Evolutionary conservation across 2,888 invertebrate genomes (phyloP).

Genomic region (Pterostichus madidus): DNA sequence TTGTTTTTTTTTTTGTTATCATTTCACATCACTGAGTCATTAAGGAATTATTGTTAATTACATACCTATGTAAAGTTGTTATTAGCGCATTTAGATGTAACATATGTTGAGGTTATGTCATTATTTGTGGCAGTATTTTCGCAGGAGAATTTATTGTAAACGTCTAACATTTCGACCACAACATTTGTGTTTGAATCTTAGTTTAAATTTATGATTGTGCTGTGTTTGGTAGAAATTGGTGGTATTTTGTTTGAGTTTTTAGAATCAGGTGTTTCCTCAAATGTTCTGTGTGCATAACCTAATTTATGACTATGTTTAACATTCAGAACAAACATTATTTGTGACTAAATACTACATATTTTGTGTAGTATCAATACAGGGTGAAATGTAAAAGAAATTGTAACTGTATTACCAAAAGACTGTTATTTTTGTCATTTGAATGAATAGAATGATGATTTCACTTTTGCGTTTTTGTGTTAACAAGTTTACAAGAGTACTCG

Average conservation of each 20-base stretch:
- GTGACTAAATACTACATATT: conserved; percentile 56
- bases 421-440: conserved; percentile 66
- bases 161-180: conserved; percentile 49
- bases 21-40: conserved; percentile 57
- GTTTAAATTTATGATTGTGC: conserved; percentile 25
- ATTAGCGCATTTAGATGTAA: conserved; percentile 60
- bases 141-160: conserved; percentile 58
- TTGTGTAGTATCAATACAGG: conserved; percentile 63
- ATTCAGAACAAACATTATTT: conserved; percentile 56
- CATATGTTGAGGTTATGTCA: conserved; percentile 51
- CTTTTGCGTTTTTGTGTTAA: conserved; percentile 59
- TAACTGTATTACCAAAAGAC: conserved; percentile 66
- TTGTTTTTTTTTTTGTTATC: conserved; percentile 48
- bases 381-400: conserved; percentile 65
- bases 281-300: conserved; percentile 30
- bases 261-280: conserved; percentile 41
- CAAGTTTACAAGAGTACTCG: conserved; percentile 74
- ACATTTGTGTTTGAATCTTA: conserved; percentile 29
- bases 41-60: conserved; percentile 55
- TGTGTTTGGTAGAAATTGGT: conserved; percentile 51
- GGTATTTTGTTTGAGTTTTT: conserved; percentile 37
- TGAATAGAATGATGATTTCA: conserved; percentile 62
- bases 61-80: conserved; percentile 59
- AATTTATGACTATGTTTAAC: conserved; percentile 17
- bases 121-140: conserved; percentile 51